Conservation (phyloP, 2,888 invertebrate species). For the Rhingia rostrata region DNA sequence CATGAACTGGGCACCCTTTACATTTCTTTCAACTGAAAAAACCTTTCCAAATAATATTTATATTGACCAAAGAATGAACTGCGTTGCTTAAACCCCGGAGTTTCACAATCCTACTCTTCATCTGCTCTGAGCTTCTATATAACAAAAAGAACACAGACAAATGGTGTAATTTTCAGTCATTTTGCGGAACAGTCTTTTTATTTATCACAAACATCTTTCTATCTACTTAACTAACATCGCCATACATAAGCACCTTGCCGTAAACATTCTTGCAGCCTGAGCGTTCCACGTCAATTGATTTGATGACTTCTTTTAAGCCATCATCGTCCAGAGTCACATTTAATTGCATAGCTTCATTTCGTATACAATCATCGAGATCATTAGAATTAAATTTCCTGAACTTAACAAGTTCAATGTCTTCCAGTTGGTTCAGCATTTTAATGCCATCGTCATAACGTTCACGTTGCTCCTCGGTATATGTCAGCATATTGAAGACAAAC, state of each 20-base stretch:
- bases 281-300: conserved; percentile 75
- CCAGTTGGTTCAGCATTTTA: conserved; percentile 70
- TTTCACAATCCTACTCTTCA: too few relatives aligned
- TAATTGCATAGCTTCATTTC: conserved; percentile 75
- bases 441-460: conserved; percentile 59
- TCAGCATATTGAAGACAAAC: conserved; percentile 79
- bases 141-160: neutral
- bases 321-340: conserved; percentile 74
- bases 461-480: conserved; percentile 65
- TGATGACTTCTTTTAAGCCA: conserved; percentile 77
- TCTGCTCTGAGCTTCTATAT: neutral
- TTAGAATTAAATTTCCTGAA: conserved; percentile 76
- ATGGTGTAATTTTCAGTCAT: neutral
- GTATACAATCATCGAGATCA: conserved; percentile 79
- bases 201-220: conserved; percentile 51
- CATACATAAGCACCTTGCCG: conserved; percentile 78
- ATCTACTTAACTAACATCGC: conserved; percentile 3
- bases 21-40: too few relatives aligned
- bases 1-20: too few relatives aligned
- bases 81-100: too few relatives aligned
- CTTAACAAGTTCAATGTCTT: conserved; percentile 76
- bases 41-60: too few relatives aligned
- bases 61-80: too few relatives aligned
- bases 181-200: conserved; percentile 63
- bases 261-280: conserved; percentile 81